These are phyloP conservation scores for Himalopsyche phryganea DNA, from an alignment of 1,140 invertebrate species.

Conservation along the genomic window DNA sequence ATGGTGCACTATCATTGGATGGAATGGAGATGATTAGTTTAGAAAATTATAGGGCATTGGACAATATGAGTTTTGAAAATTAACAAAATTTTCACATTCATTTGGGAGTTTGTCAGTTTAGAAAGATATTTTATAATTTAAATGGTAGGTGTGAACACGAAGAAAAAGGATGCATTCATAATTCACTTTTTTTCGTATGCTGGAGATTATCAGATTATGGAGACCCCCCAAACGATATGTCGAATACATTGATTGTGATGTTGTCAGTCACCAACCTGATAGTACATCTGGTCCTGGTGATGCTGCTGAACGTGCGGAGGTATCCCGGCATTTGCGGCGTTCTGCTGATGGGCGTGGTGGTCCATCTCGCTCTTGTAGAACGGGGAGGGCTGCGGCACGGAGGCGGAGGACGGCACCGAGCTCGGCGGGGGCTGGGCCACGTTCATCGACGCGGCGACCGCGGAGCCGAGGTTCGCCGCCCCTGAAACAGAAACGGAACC, in stretches of 20 bases:
- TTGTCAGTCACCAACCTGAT: too few relatives aligned
- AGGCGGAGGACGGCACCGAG: slow-evolving; percentile 31
- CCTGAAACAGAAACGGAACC: slow-evolving; percentile 41
- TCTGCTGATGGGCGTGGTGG: not conserved
- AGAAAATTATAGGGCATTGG: too few relatives aligned
- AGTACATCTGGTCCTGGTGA: slow-evolving; percentile 63
- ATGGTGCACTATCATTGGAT: too few relatives aligned
- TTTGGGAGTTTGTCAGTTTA: too few relatives aligned
- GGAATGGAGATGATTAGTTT: too few relatives aligned
- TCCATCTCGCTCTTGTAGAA: slow-evolving; percentile 28
- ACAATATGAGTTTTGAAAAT: too few relatives aligned
- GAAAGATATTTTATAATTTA: too few relatives aligned
- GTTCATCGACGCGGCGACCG: slow-evolving; percentile 72
- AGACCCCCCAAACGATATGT: not conserved
- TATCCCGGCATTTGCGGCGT: not conserved
- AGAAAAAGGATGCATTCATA: too few relatives aligned
- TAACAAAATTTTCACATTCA: too few relatives aligned
- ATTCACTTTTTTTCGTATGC: not conserved
- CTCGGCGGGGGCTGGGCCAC: slow-evolving; percentile 14
- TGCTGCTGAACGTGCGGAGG: slow-evolving; percentile 39
- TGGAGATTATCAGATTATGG: not conserved
- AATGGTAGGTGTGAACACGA: too few relatives aligned
- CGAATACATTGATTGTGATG: too few relatives aligned
- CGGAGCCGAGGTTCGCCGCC: slow-evolving; percentile 68
- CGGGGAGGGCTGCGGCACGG: slow-evolving; percentile 41